These are phyloP conservation scores for Cheilosia vernalis DNA, from an alignment of 2,888 invertebrate genomes.

Conservation along the genomic window DNA sequence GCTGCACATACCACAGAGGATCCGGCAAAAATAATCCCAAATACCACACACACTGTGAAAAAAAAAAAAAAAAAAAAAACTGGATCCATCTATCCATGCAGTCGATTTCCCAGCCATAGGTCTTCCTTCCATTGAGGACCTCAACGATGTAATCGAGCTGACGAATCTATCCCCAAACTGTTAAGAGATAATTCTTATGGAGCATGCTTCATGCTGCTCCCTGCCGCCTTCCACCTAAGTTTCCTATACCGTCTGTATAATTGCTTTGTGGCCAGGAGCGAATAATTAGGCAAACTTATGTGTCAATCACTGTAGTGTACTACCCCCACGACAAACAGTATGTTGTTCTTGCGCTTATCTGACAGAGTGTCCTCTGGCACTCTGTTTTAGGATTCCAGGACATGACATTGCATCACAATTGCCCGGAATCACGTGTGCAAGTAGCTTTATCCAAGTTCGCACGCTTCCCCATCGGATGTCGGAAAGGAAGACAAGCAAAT, in stretches of 20 bases:
- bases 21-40: background rate
- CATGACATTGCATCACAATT: conserved; percentile 56
- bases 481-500: conserved; percentile 60
- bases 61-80: background rate
- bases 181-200: conserved; percentile 10
- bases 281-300: conserved; percentile 61
- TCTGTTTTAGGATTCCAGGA: conserved; percentile 37
- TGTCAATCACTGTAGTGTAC: conserved; percentile 15
- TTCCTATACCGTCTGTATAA: conserved; percentile 46
- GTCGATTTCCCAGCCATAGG: conserved; percentile 46
- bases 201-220: conserved; percentile 11
- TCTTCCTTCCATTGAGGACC: conserved; percentile 21
- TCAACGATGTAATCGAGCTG: conserved; percentile 45
- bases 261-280: conserved; percentile 53
- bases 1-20: conserved; percentile 2
- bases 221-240: conserved; percentile 5
- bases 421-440: conserved; percentile 19
- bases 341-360: background rate
- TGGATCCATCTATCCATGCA: conserved; percentile 7
- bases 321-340: background rate
- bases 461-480: conserved; percentile 43
- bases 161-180: conserved; percentile 41
- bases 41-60: background rate
- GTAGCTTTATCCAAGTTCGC: conserved; percentile 15
- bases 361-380: conserved; percentile 34